Conservation (phyloP, 2,888 invertebrate species). For the Erebia palarica region DNA sequence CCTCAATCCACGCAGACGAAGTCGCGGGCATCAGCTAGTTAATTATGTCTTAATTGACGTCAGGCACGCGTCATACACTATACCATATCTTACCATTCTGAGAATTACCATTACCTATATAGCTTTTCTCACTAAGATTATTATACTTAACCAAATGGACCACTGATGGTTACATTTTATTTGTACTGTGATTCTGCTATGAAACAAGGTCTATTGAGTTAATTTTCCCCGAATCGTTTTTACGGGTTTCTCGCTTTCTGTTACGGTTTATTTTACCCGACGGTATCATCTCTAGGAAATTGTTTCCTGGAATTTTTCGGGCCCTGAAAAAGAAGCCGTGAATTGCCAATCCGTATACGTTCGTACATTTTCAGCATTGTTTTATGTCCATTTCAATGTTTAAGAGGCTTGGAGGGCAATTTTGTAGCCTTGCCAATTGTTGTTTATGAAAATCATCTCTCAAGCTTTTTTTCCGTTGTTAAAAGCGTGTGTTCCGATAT, state of each 20-base stretch:
- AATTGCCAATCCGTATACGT: conserved; percentile 44
- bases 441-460: conserved; percentile 29
- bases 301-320: conserved; percentile 69
- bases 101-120: neutral
- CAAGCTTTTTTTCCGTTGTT: neutral
- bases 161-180: conserved; percentile 26
- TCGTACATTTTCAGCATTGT: conserved; percentile 38
- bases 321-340: conserved; percentile 57
- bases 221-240: conserved; percentile 76
- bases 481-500: no score
- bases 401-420: conserved; percentile 36
- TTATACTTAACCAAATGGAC: neutral
- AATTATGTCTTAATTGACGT: no score
- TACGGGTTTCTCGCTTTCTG: conserved; percentile 71
- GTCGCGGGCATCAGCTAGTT: no score
- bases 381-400: conserved; percentile 42
- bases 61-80: no score
- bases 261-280: conserved; percentile 76
- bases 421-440: conserved; percentile 34
- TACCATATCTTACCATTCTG: no score
- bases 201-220: conserved; percentile 61
- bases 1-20: no score
- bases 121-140: neutral
- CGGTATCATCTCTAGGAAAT: conserved; percentile 76
- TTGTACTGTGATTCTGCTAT: conserved; percentile 34